Evolutionary conservation across 2,888 invertebrate genomes (phyloP).

Genomic region (Nephrocerus scutellatus): DNA sequence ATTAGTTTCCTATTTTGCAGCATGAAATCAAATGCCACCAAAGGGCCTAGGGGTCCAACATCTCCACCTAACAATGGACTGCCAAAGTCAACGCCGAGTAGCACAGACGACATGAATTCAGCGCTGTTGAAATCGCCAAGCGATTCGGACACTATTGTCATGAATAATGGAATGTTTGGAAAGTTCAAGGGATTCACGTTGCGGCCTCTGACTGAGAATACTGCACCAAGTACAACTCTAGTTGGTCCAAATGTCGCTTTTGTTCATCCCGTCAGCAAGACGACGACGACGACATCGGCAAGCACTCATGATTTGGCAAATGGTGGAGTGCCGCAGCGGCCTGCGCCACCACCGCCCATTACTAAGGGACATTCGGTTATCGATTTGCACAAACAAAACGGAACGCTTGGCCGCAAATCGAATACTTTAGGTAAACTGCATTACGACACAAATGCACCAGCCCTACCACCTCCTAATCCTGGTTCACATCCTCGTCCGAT

Average conservation of each 20-base stretch:
- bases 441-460: conserved; percentile 42
- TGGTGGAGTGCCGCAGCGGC: conserved; percentile 48
- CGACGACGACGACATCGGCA: conserved; percentile 25
- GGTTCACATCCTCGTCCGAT: conserved; percentile 61
- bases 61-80: conserved; percentile 31
- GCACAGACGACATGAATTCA: conserved; percentile 66
- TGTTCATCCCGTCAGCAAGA: conserved; percentile 41
- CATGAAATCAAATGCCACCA: conserved; percentile 38
- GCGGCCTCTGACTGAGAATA: conserved; percentile 41
- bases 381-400: conserved; percentile 27
- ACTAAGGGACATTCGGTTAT: conserved; percentile 34
- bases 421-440: conserved; percentile 11
- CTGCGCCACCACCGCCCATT: conserved; percentile 59
- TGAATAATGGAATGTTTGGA: conserved; percentile 65
- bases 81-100: conserved; percentile 53
- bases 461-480: conserved; percentile 59
- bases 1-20: conserved; percentile 36
- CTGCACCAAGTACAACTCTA: conserved; percentile 35
- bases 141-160: conserved; percentile 49
- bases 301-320: too few relatives aligned
- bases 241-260: conserved; percentile 53
- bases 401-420: conserved; percentile 27
- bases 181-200: conserved; percentile 82
- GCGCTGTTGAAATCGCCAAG: conserved; percentile 56
- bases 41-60: conserved; percentile 36